Conservation (phyloP, 2,113 vertebrate genomes). For the Microcebus tavaratra region DNA sequence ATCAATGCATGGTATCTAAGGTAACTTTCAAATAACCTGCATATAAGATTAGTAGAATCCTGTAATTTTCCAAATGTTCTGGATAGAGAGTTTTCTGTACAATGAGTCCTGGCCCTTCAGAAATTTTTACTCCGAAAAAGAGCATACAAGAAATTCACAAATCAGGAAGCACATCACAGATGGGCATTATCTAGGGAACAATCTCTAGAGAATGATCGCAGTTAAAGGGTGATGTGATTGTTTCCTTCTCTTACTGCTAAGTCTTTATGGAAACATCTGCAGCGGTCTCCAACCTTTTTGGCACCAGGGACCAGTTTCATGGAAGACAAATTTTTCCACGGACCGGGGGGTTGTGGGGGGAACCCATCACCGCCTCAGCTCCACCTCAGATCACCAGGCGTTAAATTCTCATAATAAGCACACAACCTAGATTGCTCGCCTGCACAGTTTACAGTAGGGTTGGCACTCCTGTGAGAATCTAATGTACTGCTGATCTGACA, state of each 20-base stretch:
- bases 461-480: no score
- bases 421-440: no score
- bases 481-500: no score
- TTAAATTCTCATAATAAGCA: no score
- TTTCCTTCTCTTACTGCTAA: background rate
- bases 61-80: conserved; percentile 3
- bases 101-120: background rate
- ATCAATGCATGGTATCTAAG: conserved; percentile 29
- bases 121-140: background rate
- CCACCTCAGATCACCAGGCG: no score
- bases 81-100: background rate
- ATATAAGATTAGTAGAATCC: background rate
- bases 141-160: background rate
- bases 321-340: no score
- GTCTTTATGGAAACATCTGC: background rate
- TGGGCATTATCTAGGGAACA: background rate
- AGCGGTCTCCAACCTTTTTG: no score
- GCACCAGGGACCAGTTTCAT: no score
- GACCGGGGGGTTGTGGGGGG: no score
- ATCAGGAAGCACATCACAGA: background rate
- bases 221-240: background rate
- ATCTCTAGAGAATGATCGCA: background rate
- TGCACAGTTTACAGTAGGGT: no score
- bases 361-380: no score
- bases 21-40: conserved; percentile 58